These are phyloP conservation scores for Brachirus orientalis DNA, from an alignment of 2,113 vertebrate species.

Conservation along the genomic window DNA sequence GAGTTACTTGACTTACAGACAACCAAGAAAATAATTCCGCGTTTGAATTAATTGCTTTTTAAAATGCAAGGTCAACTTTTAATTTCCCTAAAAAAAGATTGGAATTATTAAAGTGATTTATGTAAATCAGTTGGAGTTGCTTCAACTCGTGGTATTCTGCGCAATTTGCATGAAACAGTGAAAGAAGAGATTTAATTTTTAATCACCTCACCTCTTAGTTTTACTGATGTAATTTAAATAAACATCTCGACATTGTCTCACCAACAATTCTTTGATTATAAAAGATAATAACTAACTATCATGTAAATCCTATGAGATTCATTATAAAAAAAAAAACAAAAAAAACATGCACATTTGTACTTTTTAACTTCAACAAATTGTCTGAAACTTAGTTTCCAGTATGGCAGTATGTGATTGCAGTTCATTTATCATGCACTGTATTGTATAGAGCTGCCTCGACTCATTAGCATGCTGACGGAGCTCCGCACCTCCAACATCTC, in stretches of 20 bases:
- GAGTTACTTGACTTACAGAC: neutral
- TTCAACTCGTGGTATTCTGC: no score
- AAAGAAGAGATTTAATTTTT: no score
- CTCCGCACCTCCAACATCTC: conserved; percentile 28
- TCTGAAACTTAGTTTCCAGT: neutral
- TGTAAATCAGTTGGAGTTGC: no score
- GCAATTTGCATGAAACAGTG: no score
- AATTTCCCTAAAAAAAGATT: neutral
- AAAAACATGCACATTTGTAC: neutral
- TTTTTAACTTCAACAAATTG: neutral
- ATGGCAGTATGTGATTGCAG: neutral
- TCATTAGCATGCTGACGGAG: conserved; percentile 43
- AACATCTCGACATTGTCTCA: no score
- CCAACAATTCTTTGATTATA: neutral
- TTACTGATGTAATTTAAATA: no score
- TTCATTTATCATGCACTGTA: no score
- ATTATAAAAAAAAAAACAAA: neutral
- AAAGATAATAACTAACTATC: neutral
- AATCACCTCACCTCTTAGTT: no score
- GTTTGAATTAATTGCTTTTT: neutral
- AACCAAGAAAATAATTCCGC: neutral
- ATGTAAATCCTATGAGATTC: no score
- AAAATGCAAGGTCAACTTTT: neutral
- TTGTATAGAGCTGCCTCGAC: conserved; percentile 3
- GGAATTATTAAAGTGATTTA: neutral